Evolutionary conservation across 2,888 invertebrate genomes (phyloP), one percentile per base, ranked within the genome.

Genomic region (Notocelia uddmanniana): DNA sequence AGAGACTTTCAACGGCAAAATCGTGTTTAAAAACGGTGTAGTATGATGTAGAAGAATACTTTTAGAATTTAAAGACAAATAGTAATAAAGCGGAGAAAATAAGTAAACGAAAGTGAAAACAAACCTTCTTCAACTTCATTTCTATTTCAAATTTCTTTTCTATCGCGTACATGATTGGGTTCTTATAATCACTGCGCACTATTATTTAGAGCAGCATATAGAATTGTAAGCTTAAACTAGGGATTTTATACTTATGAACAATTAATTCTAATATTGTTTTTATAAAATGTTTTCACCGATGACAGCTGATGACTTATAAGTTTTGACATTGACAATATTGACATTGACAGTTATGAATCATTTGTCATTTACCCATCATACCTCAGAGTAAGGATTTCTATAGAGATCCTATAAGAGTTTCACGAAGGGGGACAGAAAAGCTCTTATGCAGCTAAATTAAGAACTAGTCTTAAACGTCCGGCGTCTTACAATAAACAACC

Each of bases 71-170:
- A n/a, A 45, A 45, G 3, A 3, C 3, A 45, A 15, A 15, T 0
- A n/a, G 1, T 45, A n/a, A 15, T n/a, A 26, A 8, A 15, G 18
- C 2, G 21, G 19, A 23, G 60, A 55, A 50, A 54, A 18, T 41
- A 48, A 60, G 45, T 21, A 54, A 59, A 64, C 34, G 19, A 2
- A 66, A 11, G 18, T 41, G 9, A 60, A 52, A 74, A 79, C 75
- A 76, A 80, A 95, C 95, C 94, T 95, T 95, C 82, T 95, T 94
- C 67, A 95, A 85, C 85, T 95, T 95, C 89, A 93, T 94, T 84
- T 94, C 94, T 76, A 95, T 95, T 87, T 95, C 95, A 67, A 94
- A 92, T 83, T 95, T 95, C 81, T 94, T 94, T 79, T 95, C 95
- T 58, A 94, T 83, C 0, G 91, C 93, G 75, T 88, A 90, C 93